Evolutionary conservation across 2,888 invertebrate genomes (phyloP).

Genomic region (Zootermopsis nevadensis): DNA sequence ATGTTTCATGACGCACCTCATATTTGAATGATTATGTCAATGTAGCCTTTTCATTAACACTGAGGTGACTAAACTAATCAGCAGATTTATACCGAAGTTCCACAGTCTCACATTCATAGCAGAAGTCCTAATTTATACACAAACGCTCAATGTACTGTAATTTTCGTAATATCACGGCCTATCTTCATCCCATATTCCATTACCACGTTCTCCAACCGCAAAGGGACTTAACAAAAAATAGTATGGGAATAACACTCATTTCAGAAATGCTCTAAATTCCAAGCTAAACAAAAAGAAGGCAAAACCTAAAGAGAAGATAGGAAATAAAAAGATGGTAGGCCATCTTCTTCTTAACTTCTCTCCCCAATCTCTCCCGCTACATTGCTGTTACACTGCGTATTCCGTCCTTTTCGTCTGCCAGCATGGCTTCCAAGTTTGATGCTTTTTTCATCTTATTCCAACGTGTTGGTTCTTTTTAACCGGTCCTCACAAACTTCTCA

Average conservation of each 20-base stretch:
- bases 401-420: constrained; percentile 24
- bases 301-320: constrained; percentile 22
- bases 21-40: too few relatives aligned
- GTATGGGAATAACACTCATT: constrained; percentile 6
- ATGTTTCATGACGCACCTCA: too few relatives aligned
- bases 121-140: too few relatives aligned
- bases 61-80: too few relatives aligned
- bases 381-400: background rate
- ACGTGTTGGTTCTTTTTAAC: constrained; percentile 29
- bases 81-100: too few relatives aligned
- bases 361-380: background rate
- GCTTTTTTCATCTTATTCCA: background rate
- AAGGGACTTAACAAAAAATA: background rate
- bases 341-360: constrained; percentile 18
- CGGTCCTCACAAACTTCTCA: constrained; percentile 30
- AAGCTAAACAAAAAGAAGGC: background rate
- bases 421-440: constrained; percentile 36
- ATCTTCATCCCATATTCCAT: background rate
- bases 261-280: constrained; percentile 21
- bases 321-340: constrained; percentile 17
- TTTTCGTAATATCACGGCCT: background rate
- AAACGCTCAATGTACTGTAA: too few relatives aligned
- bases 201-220: constrained; percentile 23
- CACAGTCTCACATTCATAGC: too few relatives aligned
- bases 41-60: too few relatives aligned